Conservation (phyloP, 2,888 invertebrate species). For the Oscheius onirici region DNA sequence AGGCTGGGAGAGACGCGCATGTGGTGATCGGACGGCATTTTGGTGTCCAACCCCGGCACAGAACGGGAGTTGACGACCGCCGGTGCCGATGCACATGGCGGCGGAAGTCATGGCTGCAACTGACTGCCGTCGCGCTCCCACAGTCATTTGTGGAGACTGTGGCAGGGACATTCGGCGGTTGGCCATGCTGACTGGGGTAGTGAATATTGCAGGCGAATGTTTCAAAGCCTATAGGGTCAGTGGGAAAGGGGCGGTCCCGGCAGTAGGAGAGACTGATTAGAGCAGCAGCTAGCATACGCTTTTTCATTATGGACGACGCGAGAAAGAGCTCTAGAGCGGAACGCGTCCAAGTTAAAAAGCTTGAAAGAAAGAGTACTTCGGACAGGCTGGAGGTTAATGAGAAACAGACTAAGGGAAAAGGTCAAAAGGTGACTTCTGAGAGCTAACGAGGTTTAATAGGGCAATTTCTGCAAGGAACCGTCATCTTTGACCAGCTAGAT, state of each 20-base stretch:
- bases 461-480: too few relatives aligned
- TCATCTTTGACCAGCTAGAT: too few relatives aligned
- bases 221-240: neutral
- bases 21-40: conserved; percentile 27
- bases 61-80: conserved; percentile 10
- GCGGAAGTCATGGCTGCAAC: neutral
- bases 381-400: too few relatives aligned
- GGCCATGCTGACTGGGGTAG: conserved; percentile 23
- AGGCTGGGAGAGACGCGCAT: conserved; percentile 45
- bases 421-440: too few relatives aligned
- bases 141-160: conserved; percentile 22
- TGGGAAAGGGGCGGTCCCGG: conserved; percentile 13
- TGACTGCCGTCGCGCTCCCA: conserved; percentile 5
- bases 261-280: conserved; percentile 11
- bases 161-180: conserved; percentile 35
- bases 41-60: neutral
- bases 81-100: neutral
- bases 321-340: neutral
- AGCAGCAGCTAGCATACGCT: conserved; percentile 11
- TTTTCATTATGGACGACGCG: conserved; percentile 14
- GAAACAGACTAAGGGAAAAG: too few relatives aligned
- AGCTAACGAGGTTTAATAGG: too few relatives aligned
- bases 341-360: too few relatives aligned
- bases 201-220: conserved; percentile 14
- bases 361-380: conserved; percentile 2